Base-by-base conservation (phyloP, 2,113 vertebrate species). In the Hippopotamus amphibius region DNA sequence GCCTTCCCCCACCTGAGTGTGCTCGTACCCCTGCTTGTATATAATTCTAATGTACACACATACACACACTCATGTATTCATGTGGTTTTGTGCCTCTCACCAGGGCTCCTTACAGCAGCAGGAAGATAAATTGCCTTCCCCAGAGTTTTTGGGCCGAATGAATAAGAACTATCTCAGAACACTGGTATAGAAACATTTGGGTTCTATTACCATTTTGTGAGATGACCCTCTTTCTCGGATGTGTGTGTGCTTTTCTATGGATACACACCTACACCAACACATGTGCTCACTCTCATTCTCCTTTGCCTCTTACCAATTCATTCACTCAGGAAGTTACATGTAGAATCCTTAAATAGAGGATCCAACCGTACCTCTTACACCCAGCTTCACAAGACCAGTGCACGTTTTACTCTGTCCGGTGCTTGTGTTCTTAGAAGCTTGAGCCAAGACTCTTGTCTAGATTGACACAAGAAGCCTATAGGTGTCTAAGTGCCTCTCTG, bases 101-200 rank as follows among this genome's bases (percentile, higher is more conserved):
- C 37, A 43, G 37, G 91, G 57, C 46, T 96, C 48, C 89, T 37
- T 59, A 57, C 30, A 88, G 92, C 97, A 97, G 95, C 98, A 97
- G 96, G 90, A 98, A 98, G 97, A 98, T 97, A 96, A 98, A 97
- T 98, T 61, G 90, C 91, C 96, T 97, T 97, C 96, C n/a, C 46
- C 76, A 94, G 89, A 86, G 98, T 92, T 98, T 98, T 98, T 96
- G 97, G 97, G 95, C 97, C 98, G 98, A 98, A 97, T 95, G 97
- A 98, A 98, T 94, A 43, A 0, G 81, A 98, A 93, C 97, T 97
- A 92, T 96, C 93, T 43, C 21, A 95, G 94, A 92, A 68, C 59
- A 74, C 88, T 59, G 81, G 86, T 61, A 59, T 43, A 90, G 90
- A 94, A 28, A 95, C 14, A 10, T 63, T 41, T 94, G 0, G 2